Percentiles rank a stretch among this genome's conserved stretches.
phyloP scores from a whole-genome alignment of 2,797 vertebrate genomes.

The Notamacropus eugenii region DNA sequence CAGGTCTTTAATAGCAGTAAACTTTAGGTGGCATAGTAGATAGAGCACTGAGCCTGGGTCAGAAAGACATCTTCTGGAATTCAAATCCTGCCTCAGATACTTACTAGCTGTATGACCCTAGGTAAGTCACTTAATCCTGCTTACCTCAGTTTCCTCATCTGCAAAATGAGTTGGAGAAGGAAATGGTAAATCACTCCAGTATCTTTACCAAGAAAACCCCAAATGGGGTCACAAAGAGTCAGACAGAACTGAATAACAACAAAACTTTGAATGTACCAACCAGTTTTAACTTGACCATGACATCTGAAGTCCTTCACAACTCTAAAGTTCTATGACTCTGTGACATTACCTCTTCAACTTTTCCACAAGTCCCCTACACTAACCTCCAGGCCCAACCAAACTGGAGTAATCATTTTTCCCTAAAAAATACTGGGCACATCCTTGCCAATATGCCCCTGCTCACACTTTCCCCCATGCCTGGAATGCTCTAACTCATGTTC shows the following conservation, averaged over 20 bases:
- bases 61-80: neutral
- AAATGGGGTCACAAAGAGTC: neutral
- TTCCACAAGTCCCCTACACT: neutral
- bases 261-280: neutral
- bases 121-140: neutral
- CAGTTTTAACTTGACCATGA: neutral
- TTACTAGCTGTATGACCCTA: neutral
- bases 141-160: neutral
- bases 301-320: neutral
- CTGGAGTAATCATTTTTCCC: neutral
- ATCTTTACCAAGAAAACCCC: neutral
- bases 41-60: neutral
- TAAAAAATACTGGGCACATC: too few species aligned
- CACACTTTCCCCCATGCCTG: too few species aligned
- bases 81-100: neutral
- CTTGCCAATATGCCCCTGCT: too few species aligned
- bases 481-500: too few species aligned
- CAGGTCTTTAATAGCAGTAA: neutral
- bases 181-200: neutral
- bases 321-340: neutral
- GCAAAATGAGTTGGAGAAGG: neutral
- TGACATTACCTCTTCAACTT: neutral
- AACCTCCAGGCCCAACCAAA: neutral
- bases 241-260: neutral
- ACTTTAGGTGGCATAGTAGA: neutral